Conservation (phyloP, 2,797 vertebrate species). For the Glyptemys insculpta region DNA sequence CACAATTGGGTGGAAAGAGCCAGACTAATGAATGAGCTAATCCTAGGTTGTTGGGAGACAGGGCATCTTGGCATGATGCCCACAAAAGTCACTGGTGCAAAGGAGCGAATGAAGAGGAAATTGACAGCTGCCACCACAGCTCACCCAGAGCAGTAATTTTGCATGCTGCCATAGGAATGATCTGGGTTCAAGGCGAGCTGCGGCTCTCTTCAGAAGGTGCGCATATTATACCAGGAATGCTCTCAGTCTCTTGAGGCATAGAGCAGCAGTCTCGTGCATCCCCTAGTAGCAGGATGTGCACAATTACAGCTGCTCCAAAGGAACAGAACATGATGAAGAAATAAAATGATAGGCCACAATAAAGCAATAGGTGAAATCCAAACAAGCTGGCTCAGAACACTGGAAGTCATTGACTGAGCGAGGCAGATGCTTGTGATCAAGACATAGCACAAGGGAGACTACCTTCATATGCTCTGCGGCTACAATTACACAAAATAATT, state of each 20-base stretch:
- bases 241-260: neutral
- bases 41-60: neutral
- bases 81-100: neutral
- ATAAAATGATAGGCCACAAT: neutral
- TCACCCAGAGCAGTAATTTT: neutral
- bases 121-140: neutral
- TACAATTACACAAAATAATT: neutral
- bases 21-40: neutral
- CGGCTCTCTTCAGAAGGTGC: neutral
- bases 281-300: neutral
- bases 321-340: neutral
- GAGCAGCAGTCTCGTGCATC: neutral
- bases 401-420: neutral
- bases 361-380: fast-evolving
- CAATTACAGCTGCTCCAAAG: neutral
- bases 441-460: fast-evolving
- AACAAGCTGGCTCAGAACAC: fast-evolving
- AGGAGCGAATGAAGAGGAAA: neutral
- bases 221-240: neutral
- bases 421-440: neutral
- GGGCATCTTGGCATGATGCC: neutral
- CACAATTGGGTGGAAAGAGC: neutral
- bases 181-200: conserved; percentile 14
- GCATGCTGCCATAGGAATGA: neutral
- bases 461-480: fast-evolving